Conservation (phyloP, 1,140 invertebrate species). For the Drosophila paulistorum region DNA sequence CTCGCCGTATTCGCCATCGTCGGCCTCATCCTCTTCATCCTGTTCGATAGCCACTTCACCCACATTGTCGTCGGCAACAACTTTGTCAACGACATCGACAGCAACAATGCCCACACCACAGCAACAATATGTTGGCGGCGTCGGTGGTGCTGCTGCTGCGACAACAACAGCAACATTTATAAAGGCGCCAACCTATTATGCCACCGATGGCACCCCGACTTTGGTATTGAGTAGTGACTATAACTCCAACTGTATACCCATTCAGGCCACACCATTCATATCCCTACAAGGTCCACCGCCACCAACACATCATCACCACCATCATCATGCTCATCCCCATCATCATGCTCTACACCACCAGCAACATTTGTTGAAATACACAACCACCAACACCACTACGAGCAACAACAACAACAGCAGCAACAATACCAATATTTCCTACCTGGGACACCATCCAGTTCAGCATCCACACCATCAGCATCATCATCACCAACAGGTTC, state of each 20-base stretch:
- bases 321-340: not conserved
- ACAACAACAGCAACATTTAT: conserved; percentile 67
- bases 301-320: not conserved
- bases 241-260: conserved; percentile 79
- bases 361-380: conserved; percentile 70
- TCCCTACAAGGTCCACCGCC: conserved; percentile 54
- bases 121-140: conserved; percentile 55
- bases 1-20: conserved; percentile 79
- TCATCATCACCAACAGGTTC: not conserved
- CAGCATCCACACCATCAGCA: conserved; percentile 40
- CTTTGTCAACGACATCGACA: conserved; percentile 74
- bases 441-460: conserved; percentile 58
- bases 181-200: conserved; percentile 65
- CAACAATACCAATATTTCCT: conserved; percentile 54
- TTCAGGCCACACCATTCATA: conserved; percentile 75
- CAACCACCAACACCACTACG: conserved; percentile 50
- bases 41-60: conserved; percentile 80
- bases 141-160: conserved; percentile 26
- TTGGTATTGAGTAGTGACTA: conserved; percentile 78
- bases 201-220: conserved; percentile 66
- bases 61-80: conserved; percentile 74
- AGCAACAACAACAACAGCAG: conserved; percentile 44
- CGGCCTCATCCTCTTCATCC: conserved; percentile 79
- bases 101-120: conserved; percentile 77
- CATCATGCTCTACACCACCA: conserved; percentile 43